Evolutionary conservation across 2,888 invertebrate species (phyloP).

Genomic region (Vannuccia rotundouncinata): DNA sequence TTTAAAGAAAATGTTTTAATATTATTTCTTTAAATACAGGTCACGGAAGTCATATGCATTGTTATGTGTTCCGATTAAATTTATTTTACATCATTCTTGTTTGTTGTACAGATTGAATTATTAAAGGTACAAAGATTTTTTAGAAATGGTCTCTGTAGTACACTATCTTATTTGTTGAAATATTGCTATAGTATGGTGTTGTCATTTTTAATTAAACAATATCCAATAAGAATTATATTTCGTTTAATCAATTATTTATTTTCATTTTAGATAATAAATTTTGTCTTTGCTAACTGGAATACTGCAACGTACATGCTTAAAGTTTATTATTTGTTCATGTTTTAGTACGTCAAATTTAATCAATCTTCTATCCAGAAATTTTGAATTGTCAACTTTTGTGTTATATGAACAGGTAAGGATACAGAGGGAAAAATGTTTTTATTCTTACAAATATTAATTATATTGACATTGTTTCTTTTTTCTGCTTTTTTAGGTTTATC

Average conservation of each 20-base stretch:
- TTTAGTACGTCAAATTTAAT: conserved; percentile 30
- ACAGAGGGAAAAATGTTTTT: conserved; percentile 29
- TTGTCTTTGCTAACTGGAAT: neutral
- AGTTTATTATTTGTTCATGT: neutral
- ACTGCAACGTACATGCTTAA: neutral
- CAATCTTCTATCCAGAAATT: conserved; percentile 45
- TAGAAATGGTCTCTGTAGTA: neutral
- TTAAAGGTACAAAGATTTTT: too few species aligned
- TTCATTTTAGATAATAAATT: too few species aligned
- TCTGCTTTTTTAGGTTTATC: conserved; percentile 46
- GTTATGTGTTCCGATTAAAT: too few species aligned
- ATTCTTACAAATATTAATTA: conserved; percentile 1
- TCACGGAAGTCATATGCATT: too few species aligned
- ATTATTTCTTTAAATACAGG: too few species aligned
- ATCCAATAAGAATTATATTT: too few species aligned
- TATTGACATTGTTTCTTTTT: neutral
- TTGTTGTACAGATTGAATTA: too few species aligned
- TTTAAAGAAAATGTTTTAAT: too few species aligned
- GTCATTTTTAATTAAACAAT: too few species aligned
- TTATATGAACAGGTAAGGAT: conserved; percentile 57
- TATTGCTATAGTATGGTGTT: neutral
- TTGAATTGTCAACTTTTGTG: conserved; percentile 54
- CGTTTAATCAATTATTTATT: too few species aligned
- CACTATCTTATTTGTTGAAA: neutral
- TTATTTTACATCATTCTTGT: too few species aligned